Evolutionary conservation across 2,888 invertebrate species (phyloP).

Genomic region (Caenorhabditis auriculariae): DNA sequence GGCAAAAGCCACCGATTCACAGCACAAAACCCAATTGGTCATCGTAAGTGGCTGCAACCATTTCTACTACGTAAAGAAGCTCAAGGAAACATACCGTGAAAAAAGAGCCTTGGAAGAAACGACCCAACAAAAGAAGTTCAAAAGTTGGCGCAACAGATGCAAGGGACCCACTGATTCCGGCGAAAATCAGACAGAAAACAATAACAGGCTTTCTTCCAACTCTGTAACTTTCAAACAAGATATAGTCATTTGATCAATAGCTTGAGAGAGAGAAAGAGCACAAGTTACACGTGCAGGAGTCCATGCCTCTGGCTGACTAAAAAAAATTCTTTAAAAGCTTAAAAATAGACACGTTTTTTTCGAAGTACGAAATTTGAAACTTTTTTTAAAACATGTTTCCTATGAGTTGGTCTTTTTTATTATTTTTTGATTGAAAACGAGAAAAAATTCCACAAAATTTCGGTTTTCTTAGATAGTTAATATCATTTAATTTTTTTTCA

Average conservation of each 20-base stretch:
- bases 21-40: slow-evolving; percentile 43
- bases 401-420: too few species aligned
- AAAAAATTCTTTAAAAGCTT: too few species aligned
- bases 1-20: slow-evolving; percentile 32
- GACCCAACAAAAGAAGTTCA: slow-evolving; percentile 19
- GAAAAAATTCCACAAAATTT: background rate
- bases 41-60: slow-evolving; percentile 29
- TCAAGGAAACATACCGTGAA: slow-evolving; percentile 19
- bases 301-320: too few species aligned
- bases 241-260: background rate
- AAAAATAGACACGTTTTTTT: too few species aligned
- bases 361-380: too few species aligned
- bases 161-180: slow-evolving; percentile 26
- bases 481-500: too few species aligned
- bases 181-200: slow-evolving; percentile 24
- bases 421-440: too few species aligned
- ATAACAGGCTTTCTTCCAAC: slow-evolving; percentile 34
- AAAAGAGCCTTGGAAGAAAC: slow-evolving; percentile 35
- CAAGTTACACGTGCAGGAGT: too few species aligned
- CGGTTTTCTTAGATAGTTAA: too few species aligned
- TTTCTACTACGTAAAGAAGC: background rate
- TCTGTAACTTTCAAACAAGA: slow-evolving; percentile 3
- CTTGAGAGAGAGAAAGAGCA: too few species aligned
- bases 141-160: slow-evolving; percentile 34
- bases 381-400: too few species aligned